phyloP scores from a whole-genome alignment of 2,113 vertebrate genomes.

The Chionis minor region DNA sequence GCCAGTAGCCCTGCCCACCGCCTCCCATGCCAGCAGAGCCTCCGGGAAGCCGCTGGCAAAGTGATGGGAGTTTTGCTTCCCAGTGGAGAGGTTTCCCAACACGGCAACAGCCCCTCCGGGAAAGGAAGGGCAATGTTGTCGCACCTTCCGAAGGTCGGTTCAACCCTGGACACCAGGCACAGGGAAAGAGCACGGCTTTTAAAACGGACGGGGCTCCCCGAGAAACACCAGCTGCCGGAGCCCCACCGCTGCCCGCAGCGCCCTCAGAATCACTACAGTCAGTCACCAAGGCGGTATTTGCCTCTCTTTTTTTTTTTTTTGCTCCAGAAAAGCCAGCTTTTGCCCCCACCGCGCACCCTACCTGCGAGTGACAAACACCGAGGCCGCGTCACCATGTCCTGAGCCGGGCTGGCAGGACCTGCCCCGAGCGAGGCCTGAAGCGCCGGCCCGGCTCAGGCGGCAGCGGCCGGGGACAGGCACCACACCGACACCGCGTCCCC shows the following conservation, averaged over 20 bases:
- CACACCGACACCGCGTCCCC: too few relatives aligned
- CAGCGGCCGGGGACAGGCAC: background rate
- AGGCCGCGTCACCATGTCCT: background rate
- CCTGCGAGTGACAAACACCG: background rate
- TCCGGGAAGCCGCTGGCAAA: background rate
- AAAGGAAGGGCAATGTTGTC: rapidly evolving
- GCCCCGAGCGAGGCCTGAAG: background rate
- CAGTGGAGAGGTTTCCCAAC: background rate
- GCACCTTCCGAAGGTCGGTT: background rate
- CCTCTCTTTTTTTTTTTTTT: background rate
- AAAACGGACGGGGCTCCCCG: too few relatives aligned
- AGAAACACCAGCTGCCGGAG: background rate
- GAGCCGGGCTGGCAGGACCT: background rate
- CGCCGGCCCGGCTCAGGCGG: background rate
- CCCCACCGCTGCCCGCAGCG: background rate
- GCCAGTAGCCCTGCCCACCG: background rate
- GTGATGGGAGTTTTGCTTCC: background rate
- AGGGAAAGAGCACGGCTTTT: rapidly evolving
- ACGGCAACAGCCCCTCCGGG: rapidly evolving
- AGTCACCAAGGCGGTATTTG: too few relatives aligned
- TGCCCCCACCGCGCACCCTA: rapidly evolving
- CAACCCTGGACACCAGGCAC: rapidly evolving
- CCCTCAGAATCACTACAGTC: background rate
- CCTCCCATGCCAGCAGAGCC: background rate
- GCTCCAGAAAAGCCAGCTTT: too few relatives aligned